A percentile compares a stretch with the other conserved stretches of the same genome.
These are phyloP conservation scores for Drosophila mulleri DNA, from an alignment of 2,888 invertebrate species.

Conservation along the genomic window DNA sequence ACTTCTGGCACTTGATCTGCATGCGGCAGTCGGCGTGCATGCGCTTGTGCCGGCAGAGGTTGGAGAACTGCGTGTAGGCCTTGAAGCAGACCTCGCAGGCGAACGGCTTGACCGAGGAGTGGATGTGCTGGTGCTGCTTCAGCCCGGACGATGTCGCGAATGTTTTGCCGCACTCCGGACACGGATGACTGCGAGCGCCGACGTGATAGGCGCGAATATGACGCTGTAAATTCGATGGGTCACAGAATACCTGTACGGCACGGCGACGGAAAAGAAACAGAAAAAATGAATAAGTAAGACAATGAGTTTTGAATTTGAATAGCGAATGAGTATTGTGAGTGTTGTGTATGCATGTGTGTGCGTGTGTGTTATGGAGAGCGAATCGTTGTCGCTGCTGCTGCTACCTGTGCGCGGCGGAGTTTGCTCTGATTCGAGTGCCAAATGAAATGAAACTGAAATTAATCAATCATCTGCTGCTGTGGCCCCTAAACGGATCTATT, in stretches of 20 bases:
- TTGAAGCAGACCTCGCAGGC: conserved; percentile 98
- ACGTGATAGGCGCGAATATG: conserved; percentile 98
- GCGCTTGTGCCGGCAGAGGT: conserved; percentile 99
- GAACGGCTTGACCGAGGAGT: conserved; percentile 99
- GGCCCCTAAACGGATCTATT: conserved; percentile 77
- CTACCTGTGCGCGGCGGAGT: conserved; percentile 1
- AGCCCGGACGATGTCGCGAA: conserved; percentile 99
- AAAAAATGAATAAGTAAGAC: conserved; percentile 26
- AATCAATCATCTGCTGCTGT: conserved; percentile 80
- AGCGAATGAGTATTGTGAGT: not conserved
- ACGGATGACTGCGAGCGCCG: conserved; percentile 98
- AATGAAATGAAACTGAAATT: conserved; percentile 82
- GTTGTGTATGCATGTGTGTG: too few relatives aligned
- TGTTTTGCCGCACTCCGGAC: conserved; percentile 99
- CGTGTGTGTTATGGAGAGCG: not conserved
- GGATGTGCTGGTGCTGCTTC: conserved; percentile 99
- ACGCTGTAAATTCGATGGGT: conserved; percentile 97
- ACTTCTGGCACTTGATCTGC: conserved; percentile 97
- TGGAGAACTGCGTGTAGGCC: conserved; percentile 99
- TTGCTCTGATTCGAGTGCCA: conserved; percentile 61
- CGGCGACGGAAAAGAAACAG: conserved; percentile 83
- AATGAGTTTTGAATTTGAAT: conserved; percentile 29
- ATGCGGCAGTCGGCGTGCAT: conserved; percentile 99
- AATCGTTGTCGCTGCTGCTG: conserved; percentile 7
- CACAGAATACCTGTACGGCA: conserved; percentile 92